Conservation (phyloP, 2,888 invertebrate genomes). For the Tridacna gigas region DNA sequence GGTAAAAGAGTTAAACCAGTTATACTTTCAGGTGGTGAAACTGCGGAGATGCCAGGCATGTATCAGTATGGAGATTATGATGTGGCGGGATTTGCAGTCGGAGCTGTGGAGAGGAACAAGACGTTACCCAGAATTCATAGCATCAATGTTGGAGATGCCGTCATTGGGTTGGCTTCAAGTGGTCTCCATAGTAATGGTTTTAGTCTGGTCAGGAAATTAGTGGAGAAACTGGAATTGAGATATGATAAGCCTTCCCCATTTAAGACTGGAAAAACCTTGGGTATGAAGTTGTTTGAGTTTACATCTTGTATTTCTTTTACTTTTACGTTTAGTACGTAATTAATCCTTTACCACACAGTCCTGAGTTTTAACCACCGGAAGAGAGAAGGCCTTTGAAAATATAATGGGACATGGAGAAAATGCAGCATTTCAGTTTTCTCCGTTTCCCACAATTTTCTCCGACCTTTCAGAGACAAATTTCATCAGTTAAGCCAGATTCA, state of each 20-base stretch:
- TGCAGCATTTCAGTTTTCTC: too few relatives aligned
- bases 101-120: constrained; percentile 92
- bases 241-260: constrained; percentile 90
- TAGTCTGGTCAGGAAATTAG: constrained; percentile 93
- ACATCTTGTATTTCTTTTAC: too few relatives aligned
- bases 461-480: too few relatives aligned
- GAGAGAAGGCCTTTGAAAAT: too few relatives aligned
- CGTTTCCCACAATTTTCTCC: too few relatives aligned
- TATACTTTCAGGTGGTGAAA: constrained; percentile 92
- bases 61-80: constrained; percentile 96
- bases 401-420: too few relatives aligned
- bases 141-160: constrained; percentile 90
- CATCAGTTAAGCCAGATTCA: too few relatives aligned
- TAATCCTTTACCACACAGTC: too few relatives aligned
- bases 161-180: constrained; percentile 94
- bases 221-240: constrained; percentile 89
- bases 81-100: constrained; percentile 97
- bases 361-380: too few relatives aligned
- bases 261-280: constrained; percentile 89
- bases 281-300: constrained; percentile 83
- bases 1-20: not conserved
- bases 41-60: constrained; percentile 93
- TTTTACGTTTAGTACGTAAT: too few relatives aligned
- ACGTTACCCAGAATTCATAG: constrained; percentile 90
- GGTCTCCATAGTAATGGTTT: constrained; percentile 98